Percentiles rank a stretch among this genome's conserved stretches.
These are phyloP conservation scores for Aphyosemion australe DNA, from an alignment of 2,113 vertebrate genomes.

Conservation along the genomic window DNA sequence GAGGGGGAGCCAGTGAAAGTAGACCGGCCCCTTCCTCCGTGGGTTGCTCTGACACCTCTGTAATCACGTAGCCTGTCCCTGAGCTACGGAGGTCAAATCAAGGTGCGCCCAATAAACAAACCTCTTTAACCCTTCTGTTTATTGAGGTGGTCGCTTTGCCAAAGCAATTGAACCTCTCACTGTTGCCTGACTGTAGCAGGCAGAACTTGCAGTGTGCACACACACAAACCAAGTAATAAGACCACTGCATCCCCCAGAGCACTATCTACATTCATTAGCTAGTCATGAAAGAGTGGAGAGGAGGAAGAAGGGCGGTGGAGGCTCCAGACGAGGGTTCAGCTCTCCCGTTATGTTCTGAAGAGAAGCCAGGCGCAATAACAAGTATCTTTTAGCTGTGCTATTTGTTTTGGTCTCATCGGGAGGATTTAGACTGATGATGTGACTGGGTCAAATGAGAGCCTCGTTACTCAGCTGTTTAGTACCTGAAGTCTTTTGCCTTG, in stretches of 20 bases:
- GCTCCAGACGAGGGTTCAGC: constrained; percentile 21
- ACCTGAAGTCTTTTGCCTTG: constrained; percentile 30
- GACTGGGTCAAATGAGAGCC: constrained; percentile 44
- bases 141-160: constrained; percentile 68
- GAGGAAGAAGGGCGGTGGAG: constrained; percentile 23
- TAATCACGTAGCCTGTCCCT: constrained; percentile 75
- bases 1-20: constrained; percentile 25
- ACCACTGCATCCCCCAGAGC: constrained; percentile 63
- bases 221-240: constrained; percentile 71
- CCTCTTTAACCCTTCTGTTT: constrained; percentile 78
- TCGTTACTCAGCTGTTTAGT: constrained; percentile 56
- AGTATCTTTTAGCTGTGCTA: constrained; percentile 50
- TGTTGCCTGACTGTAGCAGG: constrained; percentile 44
- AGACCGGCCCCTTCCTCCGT: constrained; percentile 34
- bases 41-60: constrained; percentile 61
- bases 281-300: constrained; percentile 64
- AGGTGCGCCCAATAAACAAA: constrained; percentile 80
- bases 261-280: constrained; percentile 74
- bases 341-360: constrained; percentile 15
- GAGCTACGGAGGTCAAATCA: constrained; percentile 75
- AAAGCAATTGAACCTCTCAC: constrained; percentile 72
- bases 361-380: constrained; percentile 26
- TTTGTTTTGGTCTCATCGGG: constrained; percentile 54
- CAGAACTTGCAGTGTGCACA: constrained; percentile 38
- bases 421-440: constrained; percentile 59